Evolutionary conservation across 2,888 invertebrate genomes (phyloP), one percentile per base, ranked within the genome.

Genomic region (Sphaerophoria rueppellii): DNA sequence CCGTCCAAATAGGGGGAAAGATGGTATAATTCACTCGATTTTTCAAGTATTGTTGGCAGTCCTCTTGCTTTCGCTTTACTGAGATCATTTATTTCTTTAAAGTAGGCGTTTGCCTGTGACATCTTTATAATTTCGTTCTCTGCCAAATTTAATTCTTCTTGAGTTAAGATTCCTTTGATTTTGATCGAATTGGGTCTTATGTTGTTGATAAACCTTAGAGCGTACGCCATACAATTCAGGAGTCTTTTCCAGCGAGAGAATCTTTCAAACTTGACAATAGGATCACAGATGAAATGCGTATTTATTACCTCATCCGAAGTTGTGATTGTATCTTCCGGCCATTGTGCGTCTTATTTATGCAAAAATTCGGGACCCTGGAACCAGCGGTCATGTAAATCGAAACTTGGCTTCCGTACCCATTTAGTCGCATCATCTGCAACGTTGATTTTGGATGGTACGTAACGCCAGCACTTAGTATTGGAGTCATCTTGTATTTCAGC

Each of bases 401-500:
- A 40, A 14, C 14, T 54, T 6, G 69, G 54, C 6, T 6, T 34
- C 6, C 54, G 7, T n/a, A 14, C 9, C 48, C 46, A 61, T 61
- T 70, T 70, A 0, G 75, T 69, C 6, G 50, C 75, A 34, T 69
- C 67, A 75, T 75, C 75, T 14, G 67, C 75, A 14, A 67, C 52
- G 35, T 75, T 75, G 2, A 4, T 7, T 48, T 67, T 58, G 4
- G 74, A 37, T 57, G 65, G 46, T 14, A 75, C 48, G 12, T 69
- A 75, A 0, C 43, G 57, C 58, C 67, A 67, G 6, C 48, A 32
- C 12, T 12, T 52, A 4, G 52, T 11, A n/a, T 75, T 60, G 0
- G 40, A 55, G 46, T 55, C 48, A 5, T 61, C 72, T 34, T 61
- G 43, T 12, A 72, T 65, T 40, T 74, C 55, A 35, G 63, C 54